phyloP scores from a whole-genome alignment of 1,140 invertebrate species.

The Steinernema feltiae region DNA sequence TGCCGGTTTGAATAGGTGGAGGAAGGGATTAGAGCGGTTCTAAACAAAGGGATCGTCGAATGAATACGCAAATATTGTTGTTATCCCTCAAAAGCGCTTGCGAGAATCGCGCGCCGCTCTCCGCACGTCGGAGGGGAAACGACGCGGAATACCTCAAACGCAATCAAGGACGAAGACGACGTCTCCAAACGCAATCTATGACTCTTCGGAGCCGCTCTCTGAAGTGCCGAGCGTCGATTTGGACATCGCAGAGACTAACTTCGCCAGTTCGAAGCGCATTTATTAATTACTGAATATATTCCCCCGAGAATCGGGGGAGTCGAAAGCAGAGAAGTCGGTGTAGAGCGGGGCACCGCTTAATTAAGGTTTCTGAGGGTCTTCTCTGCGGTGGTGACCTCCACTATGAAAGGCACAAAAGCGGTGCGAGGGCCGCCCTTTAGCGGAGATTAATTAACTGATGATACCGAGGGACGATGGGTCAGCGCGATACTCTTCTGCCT shows the following conservation, averaged over 20 bases:
- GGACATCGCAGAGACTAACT: neutral
- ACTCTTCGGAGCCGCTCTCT: constrained; percentile 4
- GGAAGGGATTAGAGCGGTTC: neutral
- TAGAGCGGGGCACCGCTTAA: neutral
- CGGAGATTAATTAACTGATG: constrained; percentile 15
- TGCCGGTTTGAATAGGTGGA: neutral
- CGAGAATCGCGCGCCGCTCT: neutral
- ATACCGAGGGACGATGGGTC: neutral
- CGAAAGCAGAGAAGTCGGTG: neutral
- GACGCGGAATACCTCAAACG: neutral
- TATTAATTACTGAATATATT: constrained; percentile 12
- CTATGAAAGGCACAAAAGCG: neutral
- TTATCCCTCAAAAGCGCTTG: neutral
- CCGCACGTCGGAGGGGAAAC: too few species aligned
- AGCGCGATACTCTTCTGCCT: neutral
- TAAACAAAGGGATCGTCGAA: neutral
- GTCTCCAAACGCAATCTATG: neutral
- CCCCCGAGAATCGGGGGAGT: neutral
- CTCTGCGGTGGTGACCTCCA: neutral
- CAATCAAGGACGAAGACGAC: neutral
- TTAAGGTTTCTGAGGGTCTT: constrained; percentile 13
- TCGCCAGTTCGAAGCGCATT: neutral
- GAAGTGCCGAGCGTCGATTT: neutral
- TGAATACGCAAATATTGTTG: neutral
- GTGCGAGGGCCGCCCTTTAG: neutral